These are phyloP conservation scores for Alviniconcha strummeri DNA, from an alignment of 2,888 invertebrate genomes.

Conservation along the genomic window DNA sequence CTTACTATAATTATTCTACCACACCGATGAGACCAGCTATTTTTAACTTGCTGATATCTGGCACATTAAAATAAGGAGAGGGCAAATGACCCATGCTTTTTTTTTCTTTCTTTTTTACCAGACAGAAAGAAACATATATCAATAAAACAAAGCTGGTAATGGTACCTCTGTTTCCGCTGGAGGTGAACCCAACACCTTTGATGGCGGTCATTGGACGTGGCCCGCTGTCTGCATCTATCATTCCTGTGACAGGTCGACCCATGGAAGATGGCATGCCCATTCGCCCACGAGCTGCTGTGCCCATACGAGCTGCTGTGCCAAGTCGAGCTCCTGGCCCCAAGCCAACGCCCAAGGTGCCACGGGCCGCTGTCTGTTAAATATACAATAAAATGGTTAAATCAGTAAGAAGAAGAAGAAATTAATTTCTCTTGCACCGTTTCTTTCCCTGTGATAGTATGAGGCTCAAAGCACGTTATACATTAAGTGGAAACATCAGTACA, in stretches of 20 bases:
- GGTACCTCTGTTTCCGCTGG: constrained; percentile 76
- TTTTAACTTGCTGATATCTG: too few species aligned
- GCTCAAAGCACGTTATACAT: too few species aligned
- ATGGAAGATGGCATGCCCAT: constrained; percentile 67
- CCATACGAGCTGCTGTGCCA: constrained; percentile 39
- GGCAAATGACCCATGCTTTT: too few species aligned
- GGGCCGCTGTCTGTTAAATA: constrained; percentile 21
- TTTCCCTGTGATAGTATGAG: too few species aligned
- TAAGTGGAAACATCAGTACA: too few species aligned
- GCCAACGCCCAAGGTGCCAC: background rate
- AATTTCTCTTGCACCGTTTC: too few species aligned
- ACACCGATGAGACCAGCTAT: too few species aligned
- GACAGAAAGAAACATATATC: background rate
- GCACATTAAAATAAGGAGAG: too few species aligned
- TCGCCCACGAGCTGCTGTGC: constrained; percentile 57
- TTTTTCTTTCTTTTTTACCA: background rate
- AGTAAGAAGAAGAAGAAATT: background rate
- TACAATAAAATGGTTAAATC: background rate
- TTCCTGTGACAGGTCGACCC: constrained; percentile 68
- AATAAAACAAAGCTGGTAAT: background rate
- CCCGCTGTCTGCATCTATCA: constrained; percentile 65
- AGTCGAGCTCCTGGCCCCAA: constrained; percentile 12
- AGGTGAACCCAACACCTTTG: constrained; percentile 95
- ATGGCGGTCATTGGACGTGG: constrained; percentile 96
- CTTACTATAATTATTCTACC: too few species aligned